phyloP scores from a whole-genome alignment of 2,113 vertebrate genomes.

The Notarius lentiginosus region DNA sequence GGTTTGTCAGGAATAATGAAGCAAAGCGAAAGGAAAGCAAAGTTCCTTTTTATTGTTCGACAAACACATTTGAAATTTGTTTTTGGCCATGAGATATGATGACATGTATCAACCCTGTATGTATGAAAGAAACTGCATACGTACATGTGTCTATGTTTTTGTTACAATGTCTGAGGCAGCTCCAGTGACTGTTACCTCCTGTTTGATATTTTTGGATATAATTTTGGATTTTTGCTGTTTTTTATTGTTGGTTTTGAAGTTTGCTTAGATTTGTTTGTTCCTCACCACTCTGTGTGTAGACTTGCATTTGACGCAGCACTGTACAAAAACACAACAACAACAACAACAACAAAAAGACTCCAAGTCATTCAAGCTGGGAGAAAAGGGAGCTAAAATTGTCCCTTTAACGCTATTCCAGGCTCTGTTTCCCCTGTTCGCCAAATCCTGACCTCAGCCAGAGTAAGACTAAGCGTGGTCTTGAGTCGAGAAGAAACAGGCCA shows the following conservation, averaged over 20 bases:
- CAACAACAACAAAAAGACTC: neutral
- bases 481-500: constrained; percentile 12
- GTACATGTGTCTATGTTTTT: constrained; percentile 38
- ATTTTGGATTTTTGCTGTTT: constrained; percentile 46
- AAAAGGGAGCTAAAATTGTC: neutral
- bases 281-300: constrained; percentile 48
- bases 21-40: constrained; percentile 5
- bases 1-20: constrained; percentile 27
- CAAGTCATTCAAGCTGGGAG: neutral
- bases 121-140: constrained; percentile 10
- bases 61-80: neutral
- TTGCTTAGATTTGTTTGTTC: constrained; percentile 11
- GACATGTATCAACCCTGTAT: neutral
- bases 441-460: constrained; percentile 19
- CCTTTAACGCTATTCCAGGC: neutral
- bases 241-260: constrained; percentile 37
- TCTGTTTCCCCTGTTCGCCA: neutral
- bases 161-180: constrained; percentile 64
- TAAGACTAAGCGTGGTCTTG: constrained; percentile 14
- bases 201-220: constrained; percentile 47
- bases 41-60: neutral
- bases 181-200: constrained; percentile 67
- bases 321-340: neutral
- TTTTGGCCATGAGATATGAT: constrained; percentile 30
- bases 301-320: constrained; percentile 48